Conservation (phyloP, 1,140 invertebrate genomes). For the Habropoda laboriosa region DNA sequence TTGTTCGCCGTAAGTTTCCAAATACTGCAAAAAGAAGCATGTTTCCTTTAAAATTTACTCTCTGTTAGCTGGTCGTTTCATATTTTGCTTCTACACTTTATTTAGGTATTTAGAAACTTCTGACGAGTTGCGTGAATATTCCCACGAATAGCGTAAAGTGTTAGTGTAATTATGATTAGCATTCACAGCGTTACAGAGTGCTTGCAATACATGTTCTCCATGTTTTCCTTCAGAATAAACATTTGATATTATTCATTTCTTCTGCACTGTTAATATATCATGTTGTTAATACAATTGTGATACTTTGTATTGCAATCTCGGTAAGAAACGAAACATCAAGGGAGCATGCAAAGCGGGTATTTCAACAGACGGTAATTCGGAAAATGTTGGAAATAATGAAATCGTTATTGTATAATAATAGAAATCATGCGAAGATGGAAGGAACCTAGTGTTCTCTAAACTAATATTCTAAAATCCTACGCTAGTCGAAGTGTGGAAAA, state of each 20-base stretch:
- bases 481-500: slow-evolving; percentile 52
- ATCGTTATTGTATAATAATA: slow-evolving; percentile 41
- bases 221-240: too few relatives aligned
- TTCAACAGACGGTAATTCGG: slow-evolving; percentile 18
- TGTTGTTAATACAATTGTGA: slow-evolving; percentile 3
- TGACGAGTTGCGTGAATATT: not conserved
- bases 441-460: slow-evolving; percentile 55
- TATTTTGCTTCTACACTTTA: not conserved
- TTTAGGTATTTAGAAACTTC: not conserved
- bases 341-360: slow-evolving; percentile 36
- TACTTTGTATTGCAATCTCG: slow-evolving; percentile 37
- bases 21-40: not conserved
- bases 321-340: slow-evolving; percentile 28
- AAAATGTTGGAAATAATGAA: slow-evolving; percentile 26
- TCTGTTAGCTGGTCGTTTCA: not conserved
- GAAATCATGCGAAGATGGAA: slow-evolving; percentile 53
- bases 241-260: too few relatives aligned
- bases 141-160: slow-evolving; percentile 10
- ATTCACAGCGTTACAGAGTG: slow-evolving; percentile 35
- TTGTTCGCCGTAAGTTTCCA: not conserved
- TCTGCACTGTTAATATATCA: too few relatives aligned
- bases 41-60: not conserved
- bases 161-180: slow-evolving; percentile 21
- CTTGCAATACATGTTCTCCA: not conserved
- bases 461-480: slow-evolving; percentile 59